phyloP scores from a whole-genome alignment of 2,797 vertebrate genomes.

The Periophthalmus magnuspinnatus region DNA sequence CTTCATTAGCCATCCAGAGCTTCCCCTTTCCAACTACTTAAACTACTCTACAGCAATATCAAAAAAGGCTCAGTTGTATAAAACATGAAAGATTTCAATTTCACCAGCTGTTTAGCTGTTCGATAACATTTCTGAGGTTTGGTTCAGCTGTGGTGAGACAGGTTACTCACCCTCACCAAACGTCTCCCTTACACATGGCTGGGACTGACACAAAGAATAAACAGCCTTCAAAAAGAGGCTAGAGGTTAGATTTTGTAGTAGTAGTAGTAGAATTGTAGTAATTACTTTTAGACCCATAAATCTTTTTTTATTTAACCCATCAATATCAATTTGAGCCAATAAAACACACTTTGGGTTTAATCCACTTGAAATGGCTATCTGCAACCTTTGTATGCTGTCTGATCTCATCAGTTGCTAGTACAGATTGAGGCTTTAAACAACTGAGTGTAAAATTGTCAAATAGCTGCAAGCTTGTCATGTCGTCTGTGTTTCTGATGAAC shows the following conservation, averaged over 20 bases:
- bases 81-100: not conserved
- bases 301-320: not conserved
- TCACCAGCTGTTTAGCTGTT: not conserved
- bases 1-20: too few relatives aligned
- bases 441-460: constrained; percentile 80
- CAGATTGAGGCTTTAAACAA: constrained; percentile 49
- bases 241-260: not conserved
- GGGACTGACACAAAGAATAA: not conserved
- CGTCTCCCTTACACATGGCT: not conserved
- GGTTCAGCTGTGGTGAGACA: not conserved
- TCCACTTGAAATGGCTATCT: not conserved
- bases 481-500: constrained; percentile 86
- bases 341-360: not conserved
- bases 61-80: not conserved
- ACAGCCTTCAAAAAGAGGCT: too few relatives aligned
- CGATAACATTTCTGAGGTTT: not conserved
- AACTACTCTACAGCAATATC: not conserved
- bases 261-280: too few relatives aligned
- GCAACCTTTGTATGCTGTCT: not conserved
- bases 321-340: too few relatives aligned
- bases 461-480: constrained; percentile 61
- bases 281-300: not conserved
- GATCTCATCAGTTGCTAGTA: constrained; percentile 1
- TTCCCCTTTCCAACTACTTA: too few relatives aligned
- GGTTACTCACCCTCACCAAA: not conserved